Base-by-base conservation (phyloP, 2,888 invertebrate genomes). In the Fragum fragum region DNA sequence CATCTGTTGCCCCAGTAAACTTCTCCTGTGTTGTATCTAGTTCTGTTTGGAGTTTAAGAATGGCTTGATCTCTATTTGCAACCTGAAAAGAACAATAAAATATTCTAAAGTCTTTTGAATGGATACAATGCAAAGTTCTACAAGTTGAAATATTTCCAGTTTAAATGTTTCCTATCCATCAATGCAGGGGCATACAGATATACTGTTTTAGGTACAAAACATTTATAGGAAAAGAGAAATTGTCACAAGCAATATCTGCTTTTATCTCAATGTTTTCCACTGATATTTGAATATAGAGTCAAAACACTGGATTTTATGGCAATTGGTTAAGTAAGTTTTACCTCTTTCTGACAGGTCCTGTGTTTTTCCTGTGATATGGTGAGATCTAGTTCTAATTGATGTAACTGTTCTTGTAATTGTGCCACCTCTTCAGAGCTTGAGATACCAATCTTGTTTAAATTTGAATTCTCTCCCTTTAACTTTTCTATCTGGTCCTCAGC, bases 341-440 rank as follows among this genome's bases (percentile, higher is more conserved):
- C 94, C 92, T 94, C 94, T 83, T 93, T 91, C 86, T 94, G 94
- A 76, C 94, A 94, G 23, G 94, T 94, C 68, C 93, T 87, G 84
- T 94, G 94, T 87, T 94, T 94, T 83, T 94, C 93, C 86, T 93
- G 93, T 9, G 92, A 92, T n/a, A 93, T 93, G 36, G 93, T 92
- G 28, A 94, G 89, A 69, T 94, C 93, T 14, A 93, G 88, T 81
- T 94, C 93, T 18, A 93, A 61, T 77, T 93, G 92, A 53, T 93
- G 90, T 0, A 91, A 71, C 80, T 92, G 91, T 47, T 94, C 93
- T 78, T 92, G 89, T 42, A 91, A 84, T 18, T 87, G 79, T 21
- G 86, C 73, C 69, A 90, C 73, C 71, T 93, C 92, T 76, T 90
- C 86, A 1, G 87, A 86, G 14, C 80, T 89, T 18, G 82, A 80